Evolutionary conservation across 2,888 invertebrate genomes (phyloP).

Genomic region (Diploptera punctata): DNA sequence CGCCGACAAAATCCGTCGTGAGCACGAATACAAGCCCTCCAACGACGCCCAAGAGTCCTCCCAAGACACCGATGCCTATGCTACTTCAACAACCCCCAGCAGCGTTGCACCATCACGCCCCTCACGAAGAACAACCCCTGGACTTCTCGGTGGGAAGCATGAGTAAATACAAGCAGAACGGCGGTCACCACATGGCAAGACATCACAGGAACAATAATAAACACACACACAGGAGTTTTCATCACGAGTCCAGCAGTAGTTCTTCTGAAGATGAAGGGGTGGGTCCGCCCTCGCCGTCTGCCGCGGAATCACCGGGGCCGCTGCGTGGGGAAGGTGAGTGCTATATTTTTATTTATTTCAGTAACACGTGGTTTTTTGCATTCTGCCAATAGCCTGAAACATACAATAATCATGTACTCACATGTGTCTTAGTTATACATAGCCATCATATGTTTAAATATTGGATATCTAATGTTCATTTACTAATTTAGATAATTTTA

Average conservation of each 20-base stretch:
- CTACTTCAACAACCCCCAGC: conserved; percentile 60
- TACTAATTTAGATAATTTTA: too few species aligned
- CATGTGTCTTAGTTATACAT: too few species aligned
- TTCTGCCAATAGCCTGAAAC: too few species aligned
- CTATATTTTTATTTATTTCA: too few species aligned
- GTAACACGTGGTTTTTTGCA: too few species aligned
- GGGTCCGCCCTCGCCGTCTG: conserved; percentile 52
- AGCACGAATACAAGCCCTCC: conserved; percentile 44
- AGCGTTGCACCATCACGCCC: conserved; percentile 56
- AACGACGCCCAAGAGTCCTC: conserved; percentile 38
- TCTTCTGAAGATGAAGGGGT: conserved; percentile 58
- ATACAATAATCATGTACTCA: too few species aligned
- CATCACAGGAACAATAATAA: conserved; percentile 40
- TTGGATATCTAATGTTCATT: too few species aligned
- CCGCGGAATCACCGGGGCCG: conserved; percentile 53
- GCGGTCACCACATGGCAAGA: conserved; percentile 50
- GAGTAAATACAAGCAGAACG: conserved; percentile 57
- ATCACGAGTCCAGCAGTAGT: conserved; percentile 43
- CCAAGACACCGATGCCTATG: conserved; percentile 70
- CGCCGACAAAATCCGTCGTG: conserved; percentile 39
- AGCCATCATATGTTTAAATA: too few species aligned
- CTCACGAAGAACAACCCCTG: conserved; percentile 67
- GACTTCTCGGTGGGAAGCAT: conserved; percentile 65
- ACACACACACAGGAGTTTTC: conserved; percentile 21
- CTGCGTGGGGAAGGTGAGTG: conserved; percentile 56